Evolutionary conservation across 2,797 vertebrate species (phyloP).

Genomic region (Notolabrus celidotus): DNA sequence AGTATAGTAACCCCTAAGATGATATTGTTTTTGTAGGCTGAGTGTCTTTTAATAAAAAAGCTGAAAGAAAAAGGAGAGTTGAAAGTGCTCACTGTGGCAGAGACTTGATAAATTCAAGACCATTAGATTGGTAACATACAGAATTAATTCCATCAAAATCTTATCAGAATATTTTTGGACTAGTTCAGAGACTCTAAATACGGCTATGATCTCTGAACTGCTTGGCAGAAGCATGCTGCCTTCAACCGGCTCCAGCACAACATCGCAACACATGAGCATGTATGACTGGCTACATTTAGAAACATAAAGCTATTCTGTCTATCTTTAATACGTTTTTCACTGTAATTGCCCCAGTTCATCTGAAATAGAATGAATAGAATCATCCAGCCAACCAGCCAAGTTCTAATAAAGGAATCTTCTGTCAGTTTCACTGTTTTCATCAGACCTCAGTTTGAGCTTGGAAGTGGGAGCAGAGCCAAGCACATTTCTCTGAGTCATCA

Average conservation of each 20-base stretch:
- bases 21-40: too few relatives aligned
- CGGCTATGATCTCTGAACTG: slow-evolving; percentile 30
- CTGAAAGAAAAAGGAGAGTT: slow-evolving; percentile 1
- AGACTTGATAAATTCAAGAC: neutral
- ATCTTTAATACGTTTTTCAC: slow-evolving; percentile 36
- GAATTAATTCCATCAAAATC: slow-evolving; percentile 15
- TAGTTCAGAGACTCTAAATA: slow-evolving; percentile 27
- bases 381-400: slow-evolving; percentile 50
- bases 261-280: slow-evolving; percentile 39
- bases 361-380: slow-evolving; percentile 73
- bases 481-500: slow-evolving; percentile 87
- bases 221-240: slow-evolving; percentile 46
- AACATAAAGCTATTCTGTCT: slow-evolving; percentile 47
- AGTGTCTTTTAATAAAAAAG: neutral
- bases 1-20: too few relatives aligned
- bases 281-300: slow-evolving; percentile 42
- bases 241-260: slow-evolving; percentile 46
- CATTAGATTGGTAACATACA: slow-evolving; percentile 24
- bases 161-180: slow-evolving; percentile 40
- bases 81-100: slow-evolving; percentile 6
- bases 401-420: slow-evolving; percentile 70
- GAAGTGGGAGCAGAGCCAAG: slow-evolving; percentile 73
- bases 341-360: slow-evolving; percentile 62
- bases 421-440: slow-evolving; percentile 73
- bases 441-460: slow-evolving; percentile 63